Evolutionary conservation across 2,888 invertebrate species (phyloP).

Genomic region (Hecatera dysodea): DNA sequence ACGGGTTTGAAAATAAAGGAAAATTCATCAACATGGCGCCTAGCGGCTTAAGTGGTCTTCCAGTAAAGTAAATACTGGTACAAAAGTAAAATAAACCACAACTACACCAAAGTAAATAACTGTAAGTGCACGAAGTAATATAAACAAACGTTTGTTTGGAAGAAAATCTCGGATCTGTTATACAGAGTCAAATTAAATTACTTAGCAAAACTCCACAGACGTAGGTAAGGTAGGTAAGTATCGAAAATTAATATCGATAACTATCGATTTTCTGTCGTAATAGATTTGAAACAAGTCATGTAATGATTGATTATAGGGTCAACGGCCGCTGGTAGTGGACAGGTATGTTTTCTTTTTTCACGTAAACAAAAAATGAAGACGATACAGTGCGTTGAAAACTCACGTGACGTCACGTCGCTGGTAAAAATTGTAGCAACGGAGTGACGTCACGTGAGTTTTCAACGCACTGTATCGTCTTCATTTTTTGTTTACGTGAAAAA

Average conservation of each 20-base stretch:
- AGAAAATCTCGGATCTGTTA: neutral
- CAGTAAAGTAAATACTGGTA: conserved; percentile 21
- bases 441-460: no score
- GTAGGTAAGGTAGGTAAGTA: neutral
- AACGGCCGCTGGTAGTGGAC: no score
- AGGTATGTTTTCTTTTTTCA: no score
- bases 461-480: no score
- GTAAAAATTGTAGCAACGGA: no score
- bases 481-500: no score
- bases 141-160: conserved; percentile 21
- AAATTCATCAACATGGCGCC: conserved; percentile 13
- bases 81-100: conserved; percentile 6
- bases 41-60: conserved; percentile 8
- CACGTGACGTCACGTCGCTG: no score
- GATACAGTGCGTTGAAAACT: no score
- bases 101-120: conserved; percentile 23
- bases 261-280: no score
- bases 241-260: neutral
- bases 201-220: neutral
- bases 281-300: no score
- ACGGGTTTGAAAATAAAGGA: conserved; percentile 16
- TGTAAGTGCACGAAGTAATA: conserved; percentile 26
- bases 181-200: neutral
- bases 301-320: no score
- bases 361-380: no score